These are phyloP conservation scores for Argyra leucocephala DNA, from an alignment of 2,888 invertebrate genomes.

Conservation along the genomic window DNA sequence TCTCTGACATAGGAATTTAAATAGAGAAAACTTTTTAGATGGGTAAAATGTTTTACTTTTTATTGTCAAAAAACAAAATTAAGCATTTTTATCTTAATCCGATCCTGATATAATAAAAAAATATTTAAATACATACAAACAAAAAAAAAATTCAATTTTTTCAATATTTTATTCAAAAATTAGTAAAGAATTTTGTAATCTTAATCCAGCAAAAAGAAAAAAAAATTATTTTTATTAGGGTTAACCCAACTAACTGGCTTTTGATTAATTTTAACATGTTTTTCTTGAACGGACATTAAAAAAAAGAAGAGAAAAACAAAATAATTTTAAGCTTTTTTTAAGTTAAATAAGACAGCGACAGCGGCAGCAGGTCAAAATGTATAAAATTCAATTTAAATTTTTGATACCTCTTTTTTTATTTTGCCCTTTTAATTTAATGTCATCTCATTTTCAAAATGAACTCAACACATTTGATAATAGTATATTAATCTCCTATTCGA, in stretches of 20 bases:
- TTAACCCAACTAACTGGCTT: background rate
- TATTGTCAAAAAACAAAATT: too few relatives aligned
- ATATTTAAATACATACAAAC: too few relatives aligned
- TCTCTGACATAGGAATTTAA: too few relatives aligned
- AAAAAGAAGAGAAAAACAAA: background rate
- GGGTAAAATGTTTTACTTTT: too few relatives aligned
- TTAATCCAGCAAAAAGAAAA: background rate
- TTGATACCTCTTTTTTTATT: background rate
- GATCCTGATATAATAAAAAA: too few relatives aligned
- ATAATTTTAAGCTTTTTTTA: too few relatives aligned
- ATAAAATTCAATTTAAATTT: background rate
- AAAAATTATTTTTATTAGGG: background rate
- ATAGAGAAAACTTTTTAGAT: too few relatives aligned
- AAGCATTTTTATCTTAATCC: too few relatives aligned
- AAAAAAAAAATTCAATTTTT: too few relatives aligned
- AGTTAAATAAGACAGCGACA: too few relatives aligned
- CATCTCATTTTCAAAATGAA: too few relatives aligned
- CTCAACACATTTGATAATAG: background rate
- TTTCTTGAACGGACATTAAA: background rate
- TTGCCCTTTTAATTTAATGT: background rate
- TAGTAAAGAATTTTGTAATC: background rate
- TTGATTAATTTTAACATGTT: slow-evolving; percentile 1
- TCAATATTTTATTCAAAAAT: background rate
- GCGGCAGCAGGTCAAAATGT: background rate
- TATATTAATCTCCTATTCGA: too few relatives aligned